Conservation (phyloP, 2,113 vertebrate species). For the Natator depressus region DNA sequence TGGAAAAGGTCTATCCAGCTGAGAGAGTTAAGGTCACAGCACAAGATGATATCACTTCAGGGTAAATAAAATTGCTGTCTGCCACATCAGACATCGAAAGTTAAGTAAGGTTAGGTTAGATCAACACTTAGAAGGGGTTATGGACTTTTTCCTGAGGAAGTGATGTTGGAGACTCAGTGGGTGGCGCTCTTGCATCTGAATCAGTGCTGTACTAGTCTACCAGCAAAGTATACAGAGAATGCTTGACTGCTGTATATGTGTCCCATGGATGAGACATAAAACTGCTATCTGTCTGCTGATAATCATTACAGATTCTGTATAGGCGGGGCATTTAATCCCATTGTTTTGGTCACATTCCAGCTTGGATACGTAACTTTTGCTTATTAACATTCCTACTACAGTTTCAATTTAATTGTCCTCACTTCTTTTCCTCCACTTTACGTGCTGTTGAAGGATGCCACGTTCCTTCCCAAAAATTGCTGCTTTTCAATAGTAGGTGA, state of each 20-base stretch:
- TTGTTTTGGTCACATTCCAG: neutral
- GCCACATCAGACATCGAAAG: slow-evolving; percentile 7
- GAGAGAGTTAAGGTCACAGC: neutral
- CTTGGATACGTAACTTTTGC: neutral
- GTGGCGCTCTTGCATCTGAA: neutral
- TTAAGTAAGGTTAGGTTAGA: neutral
- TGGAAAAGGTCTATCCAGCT: slow-evolving; percentile 46
- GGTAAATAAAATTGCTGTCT: neutral
- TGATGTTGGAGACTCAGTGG: neutral
- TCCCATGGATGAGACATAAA: neutral
- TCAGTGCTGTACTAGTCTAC: neutral
- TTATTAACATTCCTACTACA: neutral
- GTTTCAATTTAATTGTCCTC: neutral
- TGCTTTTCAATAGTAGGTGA: neutral
- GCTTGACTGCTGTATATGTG: neutral
- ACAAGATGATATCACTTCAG: neutral
- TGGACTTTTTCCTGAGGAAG: neutral
- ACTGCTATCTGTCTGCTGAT: neutral
- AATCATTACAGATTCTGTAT: neutral
- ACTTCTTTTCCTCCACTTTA: neutral
- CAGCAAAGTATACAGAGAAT: neutral
- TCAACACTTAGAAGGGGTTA: neutral
- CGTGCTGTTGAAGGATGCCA: neutral
- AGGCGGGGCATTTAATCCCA: neutral
- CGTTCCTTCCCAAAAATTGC: neutral